These are phyloP conservation scores for Oxytorus armatus DNA, from an alignment of 2,888 invertebrate species.

Conservation along the genomic window DNA sequence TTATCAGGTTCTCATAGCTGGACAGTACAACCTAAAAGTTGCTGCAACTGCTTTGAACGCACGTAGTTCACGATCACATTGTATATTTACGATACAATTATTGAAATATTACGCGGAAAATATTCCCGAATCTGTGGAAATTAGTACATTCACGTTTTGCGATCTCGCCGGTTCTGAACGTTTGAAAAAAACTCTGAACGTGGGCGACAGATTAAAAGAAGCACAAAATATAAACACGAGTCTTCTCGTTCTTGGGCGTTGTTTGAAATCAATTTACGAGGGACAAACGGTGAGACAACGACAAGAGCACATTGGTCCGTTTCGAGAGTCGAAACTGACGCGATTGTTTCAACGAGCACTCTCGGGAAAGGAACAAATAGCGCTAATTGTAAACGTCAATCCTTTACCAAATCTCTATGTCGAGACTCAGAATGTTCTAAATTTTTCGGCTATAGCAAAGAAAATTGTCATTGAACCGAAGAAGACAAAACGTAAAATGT, in stretches of 20 bases:
- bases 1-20: constrained; percentile 92
- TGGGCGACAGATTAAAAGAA: constrained; percentile 93
- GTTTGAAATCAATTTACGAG: constrained; percentile 88
- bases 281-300: constrained; percentile 77
- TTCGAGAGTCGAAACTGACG: constrained; percentile 95
- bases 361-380: constrained; percentile 89
- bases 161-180: constrained; percentile 98
- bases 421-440: constrained; percentile 94
- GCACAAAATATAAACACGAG: constrained; percentile 97
- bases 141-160: constrained; percentile 88
- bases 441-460: constrained; percentile 93
- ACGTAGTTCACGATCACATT: constrained; percentile 95
- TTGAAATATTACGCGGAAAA: constrained; percentile 86
- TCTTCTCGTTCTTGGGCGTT: constrained; percentile 93
- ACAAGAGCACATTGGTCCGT: constrained; percentile 85
- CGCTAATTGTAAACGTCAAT: constrained; percentile 96
- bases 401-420: constrained; percentile 91
- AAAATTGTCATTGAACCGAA: constrained; percentile 85
- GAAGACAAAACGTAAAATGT: constrained; percentile 68
- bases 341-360: constrained; percentile 93
- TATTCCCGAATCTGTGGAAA: constrained; percentile 75
- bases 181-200: constrained; percentile 91
- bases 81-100: constrained; percentile 94
- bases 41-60: constrained; percentile 94
- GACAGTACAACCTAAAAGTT: constrained; percentile 91